phyloP scores from a whole-genome alignment of 2,888 invertebrate species.

The Drosophila yooni region DNA sequence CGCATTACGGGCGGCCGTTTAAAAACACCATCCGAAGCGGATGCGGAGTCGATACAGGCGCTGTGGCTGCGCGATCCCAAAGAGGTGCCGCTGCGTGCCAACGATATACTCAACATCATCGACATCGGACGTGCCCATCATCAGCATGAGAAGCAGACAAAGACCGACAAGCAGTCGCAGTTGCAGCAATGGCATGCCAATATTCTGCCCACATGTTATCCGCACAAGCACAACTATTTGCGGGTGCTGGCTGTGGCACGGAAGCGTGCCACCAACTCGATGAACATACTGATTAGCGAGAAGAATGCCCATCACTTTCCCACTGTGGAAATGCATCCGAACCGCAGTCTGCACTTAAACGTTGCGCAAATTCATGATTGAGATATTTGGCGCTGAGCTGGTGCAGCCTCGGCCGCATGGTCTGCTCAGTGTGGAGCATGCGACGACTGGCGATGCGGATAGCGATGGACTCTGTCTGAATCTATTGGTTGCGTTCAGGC shows the following conservation, averaged over 20 bases:
- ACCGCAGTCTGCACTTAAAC: slow-evolving; percentile 92
- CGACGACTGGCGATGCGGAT: slow-evolving; percentile 85
- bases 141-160: slow-evolving; percentile 47
- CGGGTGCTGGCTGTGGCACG: slow-evolving; percentile 92
- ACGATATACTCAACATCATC: slow-evolving; percentile 93
- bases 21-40: slow-evolving; percentile 96
- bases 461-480: slow-evolving; percentile 93
- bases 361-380: slow-evolving; percentile 94
- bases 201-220: slow-evolving; percentile 89
- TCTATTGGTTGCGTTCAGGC: slow-evolving; percentile 92
- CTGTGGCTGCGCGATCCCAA: slow-evolving; percentile 92
- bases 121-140: slow-evolving; percentile 89
- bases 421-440: slow-evolving; percentile 91
- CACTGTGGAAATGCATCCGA: slow-evolving; percentile 94
- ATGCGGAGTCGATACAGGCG: slow-evolving; percentile 96
- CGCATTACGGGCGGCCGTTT: slow-evolving; percentile 92
- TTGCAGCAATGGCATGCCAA: slow-evolving; percentile 88
- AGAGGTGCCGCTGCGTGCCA: slow-evolving; percentile 91
- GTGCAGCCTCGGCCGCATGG: slow-evolving; percentile 93
- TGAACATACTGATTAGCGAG: slow-evolving; percentile 94
- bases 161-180: slow-evolving; percentile 66
- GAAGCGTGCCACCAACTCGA: slow-evolving; percentile 92
- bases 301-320: slow-evolving; percentile 93
- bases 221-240: slow-evolving; percentile 90
- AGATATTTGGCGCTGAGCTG: slow-evolving; percentile 94